A percentile compares a stretch with the other conserved stretches of the same genome.
Conservation (phyloP, 2,888 invertebrate species). For the Drosophila subquinaria region DNA sequence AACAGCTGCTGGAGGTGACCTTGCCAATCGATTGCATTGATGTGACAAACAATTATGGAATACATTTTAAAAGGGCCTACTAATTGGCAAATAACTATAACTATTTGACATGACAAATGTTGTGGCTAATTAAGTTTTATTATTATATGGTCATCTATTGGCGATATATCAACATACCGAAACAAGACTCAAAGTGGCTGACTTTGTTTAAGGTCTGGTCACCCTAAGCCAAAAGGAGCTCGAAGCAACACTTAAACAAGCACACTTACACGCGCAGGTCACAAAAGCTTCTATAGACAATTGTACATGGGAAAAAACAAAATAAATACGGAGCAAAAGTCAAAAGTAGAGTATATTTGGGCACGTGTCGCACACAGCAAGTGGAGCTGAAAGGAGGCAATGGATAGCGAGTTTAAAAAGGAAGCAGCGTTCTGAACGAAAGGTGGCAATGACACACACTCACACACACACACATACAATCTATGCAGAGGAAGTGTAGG, state of each 20-base stretch:
- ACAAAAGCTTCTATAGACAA: constrained; percentile 37
- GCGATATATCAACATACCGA: constrained; percentile 1
- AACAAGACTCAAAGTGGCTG: too few species aligned
- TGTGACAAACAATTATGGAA: constrained; percentile 32
- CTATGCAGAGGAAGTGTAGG: constrained; percentile 26
- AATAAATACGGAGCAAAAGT: constrained; percentile 47
- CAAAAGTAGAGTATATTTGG: constrained; percentile 73
- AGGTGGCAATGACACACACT: constrained; percentile 51
- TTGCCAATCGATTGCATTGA: constrained; percentile 47
- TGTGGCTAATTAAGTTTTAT: constrained; percentile 13
- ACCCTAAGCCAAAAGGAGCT: constrained; percentile 45
- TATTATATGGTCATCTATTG: constrained; percentile 16
- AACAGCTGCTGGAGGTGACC: constrained; percentile 55
- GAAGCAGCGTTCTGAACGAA: constrained; percentile 35
- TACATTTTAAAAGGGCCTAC: constrained; percentile 8
- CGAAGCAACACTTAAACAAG: constrained; percentile 28
- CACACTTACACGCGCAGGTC: constrained; percentile 29
- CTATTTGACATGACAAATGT: constrained; percentile 21
- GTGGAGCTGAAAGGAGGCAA: constrained; percentile 35
- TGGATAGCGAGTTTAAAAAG: constrained; percentile 46
- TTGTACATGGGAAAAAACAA: constrained; percentile 15
- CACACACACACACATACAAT: constrained; percentile 24
- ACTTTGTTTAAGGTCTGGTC: constrained; percentile 36
- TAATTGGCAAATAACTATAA: constrained; percentile 18
- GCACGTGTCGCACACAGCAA: constrained; percentile 68